Base-by-base conservation (phyloP, 2,113 vertebrate species). In the Thalassarche chlororhynchos region DNA sequence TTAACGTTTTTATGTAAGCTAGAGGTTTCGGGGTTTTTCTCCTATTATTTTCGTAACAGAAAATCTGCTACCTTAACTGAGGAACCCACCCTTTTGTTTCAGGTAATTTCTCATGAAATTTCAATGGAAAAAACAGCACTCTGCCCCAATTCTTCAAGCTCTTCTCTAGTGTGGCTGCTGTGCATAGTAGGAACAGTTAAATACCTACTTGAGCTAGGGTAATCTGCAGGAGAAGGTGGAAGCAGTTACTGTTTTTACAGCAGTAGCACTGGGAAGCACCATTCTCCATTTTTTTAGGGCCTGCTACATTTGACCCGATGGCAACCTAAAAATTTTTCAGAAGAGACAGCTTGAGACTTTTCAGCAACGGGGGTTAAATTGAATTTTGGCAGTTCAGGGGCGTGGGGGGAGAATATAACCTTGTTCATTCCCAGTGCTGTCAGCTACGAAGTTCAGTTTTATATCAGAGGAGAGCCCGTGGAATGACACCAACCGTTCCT, bases 231-330 rank as follows among this genome's bases (percentile, higher is more conserved):
- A 32, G 31, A 11, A 19, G 14, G 15, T 58, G 62, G 82, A 58
- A 38, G 42, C 34, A 24, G 34, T 14, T 71, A 6, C 38, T 79
- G 12, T 2, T 62, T 38, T 38, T 36, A 36, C 18, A 36, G 15
- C 44, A 34, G 14, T 6, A 65, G 17, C 54, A 2, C 26, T 34
- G 36, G 70, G 23, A 70, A 79, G 36, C 38, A 62, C 31, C 9
- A 1, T 14, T 64, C 32, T 83, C 23, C 47, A 38, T 9, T 19
- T 46, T 68, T 34, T 40, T 36, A 60, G 31, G 36, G 4, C 25
- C 17, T 16, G 1, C 19, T 38, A 0, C 10, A 19, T 26, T 65
- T 65, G 42, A n/a, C 26, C 36, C 1, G 0, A 18, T 47, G 15
- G 36, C 38, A 90, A 29, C 57, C 9, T 8, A 26, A 60, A 47